Percentiles rank a stretch among this genome's conserved stretches.
Conservation (phyloP, 2,113 vertebrate species). For the Oreochromis niloticus region DNA sequence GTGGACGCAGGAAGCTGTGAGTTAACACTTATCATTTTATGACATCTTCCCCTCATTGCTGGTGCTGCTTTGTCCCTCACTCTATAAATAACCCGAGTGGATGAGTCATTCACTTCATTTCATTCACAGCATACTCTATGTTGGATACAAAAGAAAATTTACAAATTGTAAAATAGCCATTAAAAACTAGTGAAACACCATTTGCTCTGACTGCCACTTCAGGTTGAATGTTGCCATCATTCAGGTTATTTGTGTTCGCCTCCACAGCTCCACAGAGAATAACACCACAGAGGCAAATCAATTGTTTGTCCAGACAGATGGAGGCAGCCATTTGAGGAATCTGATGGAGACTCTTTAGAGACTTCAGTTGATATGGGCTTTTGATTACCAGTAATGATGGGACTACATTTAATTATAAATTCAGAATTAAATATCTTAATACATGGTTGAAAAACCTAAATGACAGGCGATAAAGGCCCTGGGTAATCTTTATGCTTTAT, state of each 20-base stretch:
- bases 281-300: not conserved
- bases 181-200: not conserved
- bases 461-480: not conserved
- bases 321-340: not conserved
- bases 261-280: not conserved
- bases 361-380: not conserved
- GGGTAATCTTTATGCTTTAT: not conserved
- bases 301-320: not conserved
- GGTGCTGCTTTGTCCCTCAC: not conserved
- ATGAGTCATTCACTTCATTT: conserved; percentile 13
- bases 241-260: not conserved
- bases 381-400: not conserved
- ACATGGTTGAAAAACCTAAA: not conserved
- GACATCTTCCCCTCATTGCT: not conserved
- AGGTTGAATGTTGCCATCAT: not conserved
- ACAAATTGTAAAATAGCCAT: not conserved
- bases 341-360: not conserved
- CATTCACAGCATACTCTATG: not conserved
- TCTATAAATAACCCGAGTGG: conserved; percentile 3
- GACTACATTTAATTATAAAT: not conserved
- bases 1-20: not conserved
- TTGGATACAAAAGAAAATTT: not conserved
- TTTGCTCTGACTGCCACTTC: not conserved
- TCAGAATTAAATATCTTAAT: not conserved
- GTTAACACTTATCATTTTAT: not conserved